phyloP scores from a whole-genome alignment of 2,888 invertebrate species.

The Pheosia tremula region DNA sequence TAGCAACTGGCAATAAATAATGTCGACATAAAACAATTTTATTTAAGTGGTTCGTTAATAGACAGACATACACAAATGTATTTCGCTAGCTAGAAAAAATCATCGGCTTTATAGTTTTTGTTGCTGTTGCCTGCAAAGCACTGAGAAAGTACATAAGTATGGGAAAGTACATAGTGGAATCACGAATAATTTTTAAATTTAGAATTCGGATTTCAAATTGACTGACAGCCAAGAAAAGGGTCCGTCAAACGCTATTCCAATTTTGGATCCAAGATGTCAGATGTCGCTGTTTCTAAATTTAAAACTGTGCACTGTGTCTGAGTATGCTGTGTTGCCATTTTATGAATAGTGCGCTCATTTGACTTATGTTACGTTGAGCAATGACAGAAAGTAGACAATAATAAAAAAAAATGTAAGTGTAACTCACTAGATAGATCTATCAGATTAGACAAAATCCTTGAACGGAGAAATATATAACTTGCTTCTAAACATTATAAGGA shows the following conservation, averaged over 20 bases:
- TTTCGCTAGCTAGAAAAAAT: conserved; percentile 3
- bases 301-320: conserved; percentile 64
- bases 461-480: too few species aligned
- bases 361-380: conserved; percentile 2
- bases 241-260: conserved; percentile 48
- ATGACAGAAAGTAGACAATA: too few species aligned
- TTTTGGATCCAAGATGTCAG: conserved; percentile 57
- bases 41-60: conserved; percentile 34
- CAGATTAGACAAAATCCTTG: too few species aligned
- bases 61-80: conserved; percentile 17
- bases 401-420: too few species aligned
- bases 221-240: conserved; percentile 32
- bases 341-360: conserved; percentile 33
- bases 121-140: neutral
- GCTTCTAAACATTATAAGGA: too few species aligned
- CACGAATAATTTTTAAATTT: conserved; percentile 5
- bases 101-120: neutral
- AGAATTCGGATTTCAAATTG: conserved; percentile 15
- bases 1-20: conserved; percentile 28
- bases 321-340: conserved; percentile 52
- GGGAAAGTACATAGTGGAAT: neutral
- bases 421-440: too few species aligned
- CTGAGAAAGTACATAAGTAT: neutral
- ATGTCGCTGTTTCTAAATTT: conserved; percentile 60
- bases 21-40: conserved; percentile 21